Conservation (phyloP, 92 coral and sea anemone species). For the Blastomussa wellsi region DNA sequence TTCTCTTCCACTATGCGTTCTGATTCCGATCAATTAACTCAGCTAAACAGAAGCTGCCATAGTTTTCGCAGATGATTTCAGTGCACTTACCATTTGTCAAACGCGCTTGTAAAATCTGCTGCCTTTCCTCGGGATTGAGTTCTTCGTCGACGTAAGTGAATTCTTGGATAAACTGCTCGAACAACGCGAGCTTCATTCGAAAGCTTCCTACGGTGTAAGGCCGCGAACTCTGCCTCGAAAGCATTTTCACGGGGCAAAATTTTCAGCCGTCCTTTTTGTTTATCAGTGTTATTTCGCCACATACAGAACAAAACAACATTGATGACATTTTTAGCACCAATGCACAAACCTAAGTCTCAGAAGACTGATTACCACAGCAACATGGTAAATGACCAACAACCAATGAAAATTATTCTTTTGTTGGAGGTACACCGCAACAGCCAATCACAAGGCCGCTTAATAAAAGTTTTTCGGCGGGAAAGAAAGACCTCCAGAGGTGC, state of each 20-base stretch:
- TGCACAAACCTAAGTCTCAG: slow-evolving; percentile 12
- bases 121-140: slow-evolving; percentile 92
- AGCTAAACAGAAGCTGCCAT: not conserved
- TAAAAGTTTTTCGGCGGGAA: slow-evolving; percentile 41
- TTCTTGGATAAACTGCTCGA: slow-evolving; percentile 90
- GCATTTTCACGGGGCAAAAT: slow-evolving; percentile 33
- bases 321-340: not conserved
- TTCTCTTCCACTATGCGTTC: not conserved
- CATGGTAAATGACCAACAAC: slow-evolving; percentile 54
- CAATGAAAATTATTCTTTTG: slow-evolving; percentile 61
- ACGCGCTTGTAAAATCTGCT: slow-evolving; percentile 89
- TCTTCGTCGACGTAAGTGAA: slow-evolving; percentile 98
- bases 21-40: not conserved
- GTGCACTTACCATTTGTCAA: slow-evolving; percentile 78
- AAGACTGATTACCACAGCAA: slow-evolving; percentile 75
- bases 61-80: not conserved
- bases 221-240: slow-evolving; percentile 89
- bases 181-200: slow-evolving; percentile 77
- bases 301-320: not conserved
- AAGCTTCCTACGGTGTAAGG: slow-evolving; percentile 98
- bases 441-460: slow-evolving; percentile 55
- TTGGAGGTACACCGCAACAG: slow-evolving; percentile 10
- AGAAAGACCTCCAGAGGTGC: not conserved
- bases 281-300: not conserved
- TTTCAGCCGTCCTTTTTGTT: slow-evolving; percentile 21